These are phyloP conservation scores for Rostrhamus sociabilis DNA, from an alignment of 2,797 vertebrate genomes.

Conservation along the genomic window DNA sequence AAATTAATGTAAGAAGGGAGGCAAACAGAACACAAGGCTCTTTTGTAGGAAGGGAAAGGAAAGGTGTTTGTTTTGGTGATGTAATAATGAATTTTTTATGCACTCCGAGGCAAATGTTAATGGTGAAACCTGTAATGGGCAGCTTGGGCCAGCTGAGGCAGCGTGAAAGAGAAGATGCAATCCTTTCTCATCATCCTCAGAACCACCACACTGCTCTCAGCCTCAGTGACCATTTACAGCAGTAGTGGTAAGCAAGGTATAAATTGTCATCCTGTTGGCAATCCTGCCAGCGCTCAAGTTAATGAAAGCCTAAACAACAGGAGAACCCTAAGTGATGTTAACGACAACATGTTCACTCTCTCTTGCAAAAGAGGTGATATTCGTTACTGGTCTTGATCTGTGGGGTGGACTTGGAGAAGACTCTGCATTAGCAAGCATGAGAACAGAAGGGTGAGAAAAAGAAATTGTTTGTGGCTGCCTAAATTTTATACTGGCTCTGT, in stretches of 20 bases:
- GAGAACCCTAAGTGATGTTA: neutral
- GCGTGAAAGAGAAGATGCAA: neutral
- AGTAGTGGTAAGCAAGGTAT: neutral
- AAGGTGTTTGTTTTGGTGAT: neutral
- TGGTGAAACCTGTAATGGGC: neutral
- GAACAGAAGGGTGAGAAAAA: neutral
- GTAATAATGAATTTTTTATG: neutral
- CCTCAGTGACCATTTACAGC: neutral
- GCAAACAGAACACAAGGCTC: neutral
- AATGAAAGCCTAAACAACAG: neutral
- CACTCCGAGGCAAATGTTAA: rapidly evolving
- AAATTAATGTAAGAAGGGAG: neutral
- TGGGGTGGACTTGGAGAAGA: neutral
- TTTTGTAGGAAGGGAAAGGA: neutral
- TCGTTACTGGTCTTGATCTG: neutral
- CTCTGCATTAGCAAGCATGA: neutral
- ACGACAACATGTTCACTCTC: rapidly evolving
- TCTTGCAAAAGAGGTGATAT: neutral
- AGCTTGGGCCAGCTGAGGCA: neutral
- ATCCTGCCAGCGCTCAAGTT: neutral
- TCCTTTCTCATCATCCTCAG: neutral
- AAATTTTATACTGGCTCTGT: neutral
- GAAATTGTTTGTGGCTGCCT: neutral
- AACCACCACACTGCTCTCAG: neutral
- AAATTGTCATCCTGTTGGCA: neutral